Base-by-base conservation (phyloP, 2,888 invertebrate genomes). In the Callimorpha dominula region DNA sequence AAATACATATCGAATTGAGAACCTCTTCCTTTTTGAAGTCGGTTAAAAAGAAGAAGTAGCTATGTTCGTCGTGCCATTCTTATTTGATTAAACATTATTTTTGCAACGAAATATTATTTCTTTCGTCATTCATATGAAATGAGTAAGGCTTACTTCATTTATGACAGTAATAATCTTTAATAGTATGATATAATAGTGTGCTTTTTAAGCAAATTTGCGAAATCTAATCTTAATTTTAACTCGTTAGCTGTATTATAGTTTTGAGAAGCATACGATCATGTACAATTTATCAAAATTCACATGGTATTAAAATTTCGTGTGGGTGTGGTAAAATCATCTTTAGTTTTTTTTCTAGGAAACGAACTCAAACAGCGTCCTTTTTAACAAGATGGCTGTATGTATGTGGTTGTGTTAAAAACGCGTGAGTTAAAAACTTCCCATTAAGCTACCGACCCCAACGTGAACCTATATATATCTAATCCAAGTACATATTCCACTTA, bases 261-360 rank as follows among this genome's bases (percentile, higher is more conserved):
- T 82, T 69, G 75, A 73, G 82, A 77, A 77, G 82, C 77, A 70
- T 14, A 65, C 54, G n/a, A n/a, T n/a, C n/a, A 70, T 71, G 64
- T 67, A 70, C 75, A 70, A 65, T 77, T 77, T 50, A 69, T 65
- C 17, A 52, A 70, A 49, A 62, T 42, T 67, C 71, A 74, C 65
- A 68, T 50, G 50, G 40, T 49, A n/a, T 5, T 63, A 50, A 62
- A 64, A 69, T 63, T 68, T 14, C n/a, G 50, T 69, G 7, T 17
- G 14, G 9, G 14, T 68, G 31, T 68, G 54, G 14, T 68, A 42
- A 43, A 57, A 43, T 68, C 43, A 14, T 43, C 43, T 57, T 20
- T 8, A 66, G 6, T 54, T 54, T 54, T 43, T 20, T 54, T 68
- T 67, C n/a, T 65, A 54, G 9, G 43, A 43, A 54, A 54, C 11